Evolutionary conservation across 2,113 vertebrate genomes (phyloP), one percentile per base, ranked within the genome.

Genomic region (Tetrao urogallus): DNA sequence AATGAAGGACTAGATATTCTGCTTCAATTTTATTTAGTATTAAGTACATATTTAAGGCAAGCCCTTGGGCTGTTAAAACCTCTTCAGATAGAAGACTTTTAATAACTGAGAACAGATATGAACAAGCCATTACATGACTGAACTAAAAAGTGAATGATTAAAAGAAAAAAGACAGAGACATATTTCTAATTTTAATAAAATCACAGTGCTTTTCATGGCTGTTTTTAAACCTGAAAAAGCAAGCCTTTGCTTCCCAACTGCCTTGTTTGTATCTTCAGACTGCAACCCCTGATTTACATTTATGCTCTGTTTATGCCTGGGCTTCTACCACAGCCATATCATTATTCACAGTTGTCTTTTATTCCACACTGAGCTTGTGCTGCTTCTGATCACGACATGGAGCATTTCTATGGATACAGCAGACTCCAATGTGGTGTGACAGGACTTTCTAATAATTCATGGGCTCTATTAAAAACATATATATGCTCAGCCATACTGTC

Each of bases 21-120:
- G n/a, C 56, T 93, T 91, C 57, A 65, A 56, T 89, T 92, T 93
- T 95, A 87, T 92, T 92, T 88, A 88, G 85, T 80, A 77, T 88
- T 94, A 93, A 90, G 76, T 72, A 78, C 0, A 0, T 78, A 94
- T 81, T 85, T 92, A 93, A 96, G 74, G 38, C 56, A 93, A 92
- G 56, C n/a, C 83, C 67, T 81, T 79, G 69, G 77, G 63, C 32
- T 69, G 52, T 75, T 88, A 52, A 91, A 83, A 86, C 9, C 27
- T 63, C 43, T 92, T 94, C 82, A 61, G 48, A 61, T 28, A 66
- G 38, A 79, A 73, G 89, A 57, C 42, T 48, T 92, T 56, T 76
- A 87, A 86, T 73, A 93, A 80, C 24, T 57, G 52, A 92, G 61
- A 57, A 50, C 19, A 90, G 81, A 89, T 66, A 64, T 82, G 65